A percentile compares a stretch with the other conserved stretches of the same genome.
These are phyloP conservation scores for Vulpes ferrilata DNA, from an alignment of 2,113 vertebrate species.

Conservation along the genomic window DNA sequence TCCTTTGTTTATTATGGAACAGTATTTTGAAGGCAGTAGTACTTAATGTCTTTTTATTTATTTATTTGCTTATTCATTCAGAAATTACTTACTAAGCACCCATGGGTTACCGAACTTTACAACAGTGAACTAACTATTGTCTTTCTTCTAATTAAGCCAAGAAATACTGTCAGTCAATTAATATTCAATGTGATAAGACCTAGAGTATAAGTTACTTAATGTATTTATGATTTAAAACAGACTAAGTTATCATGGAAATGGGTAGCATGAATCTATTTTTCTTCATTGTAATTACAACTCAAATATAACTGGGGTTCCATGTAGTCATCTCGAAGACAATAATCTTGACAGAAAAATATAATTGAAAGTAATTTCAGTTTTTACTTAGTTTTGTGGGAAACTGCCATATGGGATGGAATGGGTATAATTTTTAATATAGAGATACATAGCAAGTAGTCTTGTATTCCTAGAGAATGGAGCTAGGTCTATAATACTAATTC, in stretches of 20 bases:
- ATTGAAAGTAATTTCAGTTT: not conserved
- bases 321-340: not conserved
- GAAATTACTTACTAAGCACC: not conserved
- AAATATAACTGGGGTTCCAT: not conserved
- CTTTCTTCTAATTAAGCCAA: not conserved
- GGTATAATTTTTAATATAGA: not conserved
- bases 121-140: not conserved
- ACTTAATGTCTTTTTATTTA: not conserved
- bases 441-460: not conserved
- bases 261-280: not conserved
- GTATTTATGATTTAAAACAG: not conserved
- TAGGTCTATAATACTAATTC: not conserved
- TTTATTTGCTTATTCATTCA: not conserved
- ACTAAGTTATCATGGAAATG: not conserved
- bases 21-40: not conserved
- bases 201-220: not conserved
- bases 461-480: not conserved
- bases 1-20: not conserved
- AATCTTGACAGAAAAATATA: not conserved
- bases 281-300: not conserved
- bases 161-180: not conserved
- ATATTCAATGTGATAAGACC: not conserved
- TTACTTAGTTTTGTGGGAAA: slow-evolving; percentile 13
- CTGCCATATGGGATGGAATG: not conserved
- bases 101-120: not conserved